These are phyloP conservation scores for Morinoia aosen DNA, from an alignment of 2,888 invertebrate genomes.

Conservation along the genomic window DNA sequence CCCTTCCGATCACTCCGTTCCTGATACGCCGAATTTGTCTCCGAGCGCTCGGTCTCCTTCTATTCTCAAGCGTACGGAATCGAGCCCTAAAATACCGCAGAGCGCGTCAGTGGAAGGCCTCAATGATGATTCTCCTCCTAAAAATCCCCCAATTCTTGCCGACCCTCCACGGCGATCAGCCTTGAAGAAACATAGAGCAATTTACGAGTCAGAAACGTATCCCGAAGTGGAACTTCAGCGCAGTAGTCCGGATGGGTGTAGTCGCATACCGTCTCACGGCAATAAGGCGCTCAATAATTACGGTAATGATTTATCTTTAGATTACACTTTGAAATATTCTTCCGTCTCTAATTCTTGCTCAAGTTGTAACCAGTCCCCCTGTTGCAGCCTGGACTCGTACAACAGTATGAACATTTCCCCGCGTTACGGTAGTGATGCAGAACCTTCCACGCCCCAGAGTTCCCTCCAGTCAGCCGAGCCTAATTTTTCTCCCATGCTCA, in stretches of 20 bases:
- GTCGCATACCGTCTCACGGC: conserved; percentile 19
- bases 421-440: conserved; percentile 15
- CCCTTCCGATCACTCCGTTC: conserved; percentile 42
- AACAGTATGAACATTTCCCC: background rate
- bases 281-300: conserved; percentile 26
- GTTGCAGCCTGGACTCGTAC: conserved; percentile 16
- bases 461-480: background rate
- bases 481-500: conserved; percentile 47
- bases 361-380: conserved; percentile 21
- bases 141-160: background rate
- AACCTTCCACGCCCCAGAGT: conserved; percentile 16
- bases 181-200: conserved; percentile 40
- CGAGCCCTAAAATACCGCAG: conserved; percentile 31
- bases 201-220: conserved; percentile 6
- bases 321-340: conserved; percentile 30
- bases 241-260: conserved; percentile 50
- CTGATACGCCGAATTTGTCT: conserved; percentile 35
- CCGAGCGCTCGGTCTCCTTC: conserved; percentile 49
- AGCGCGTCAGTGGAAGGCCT: background rate
- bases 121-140: background rate
- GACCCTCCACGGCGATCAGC: conserved; percentile 14
- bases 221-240: conserved; percentile 40
- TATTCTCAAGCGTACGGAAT: conserved; percentile 22
- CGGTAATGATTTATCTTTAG: background rate
- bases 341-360: conserved; percentile 43